These are phyloP conservation scores for Babyrousa celebensis DNA, from an alignment of 2,797 vertebrate species.

Conservation along the genomic window DNA sequence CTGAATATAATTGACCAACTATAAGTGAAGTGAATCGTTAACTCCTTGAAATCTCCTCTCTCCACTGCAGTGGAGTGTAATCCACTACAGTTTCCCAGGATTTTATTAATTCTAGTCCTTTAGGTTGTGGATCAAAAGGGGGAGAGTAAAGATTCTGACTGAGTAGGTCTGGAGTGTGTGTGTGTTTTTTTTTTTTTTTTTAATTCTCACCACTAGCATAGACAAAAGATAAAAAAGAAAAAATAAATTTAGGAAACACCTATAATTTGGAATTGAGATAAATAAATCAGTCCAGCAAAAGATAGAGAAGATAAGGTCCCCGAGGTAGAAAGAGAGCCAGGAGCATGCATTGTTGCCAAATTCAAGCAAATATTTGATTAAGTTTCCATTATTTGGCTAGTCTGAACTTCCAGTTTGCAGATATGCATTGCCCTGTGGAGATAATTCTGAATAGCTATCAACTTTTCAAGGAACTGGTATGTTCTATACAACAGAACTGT, in stretches of 20 bases:
- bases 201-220: not conserved
- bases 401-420: not conserved
- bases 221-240: not conserved
- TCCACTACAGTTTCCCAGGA: not conserved
- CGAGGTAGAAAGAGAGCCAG: not conserved
- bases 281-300: not conserved
- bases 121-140: not conserved
- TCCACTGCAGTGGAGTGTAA: not conserved
- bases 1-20: not conserved
- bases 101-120: not conserved
- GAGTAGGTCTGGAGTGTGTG: not conserved
- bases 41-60: not conserved
- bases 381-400: not conserved
- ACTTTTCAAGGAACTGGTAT: not conserved
- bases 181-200: not conserved
- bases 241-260: not conserved
- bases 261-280: not conserved
- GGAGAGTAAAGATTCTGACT: not conserved
- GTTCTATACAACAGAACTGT: not conserved
- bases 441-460: not conserved
- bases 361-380: not conserved
- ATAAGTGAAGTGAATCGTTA: not conserved
- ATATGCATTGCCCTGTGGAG: not conserved
- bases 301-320: not conserved
- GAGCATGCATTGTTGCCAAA: not conserved